Evolutionary conservation across 2,113 vertebrate species (phyloP), one percentile per base, ranked within the genome.

Genomic region (Meleagris gallopavo): DNA sequence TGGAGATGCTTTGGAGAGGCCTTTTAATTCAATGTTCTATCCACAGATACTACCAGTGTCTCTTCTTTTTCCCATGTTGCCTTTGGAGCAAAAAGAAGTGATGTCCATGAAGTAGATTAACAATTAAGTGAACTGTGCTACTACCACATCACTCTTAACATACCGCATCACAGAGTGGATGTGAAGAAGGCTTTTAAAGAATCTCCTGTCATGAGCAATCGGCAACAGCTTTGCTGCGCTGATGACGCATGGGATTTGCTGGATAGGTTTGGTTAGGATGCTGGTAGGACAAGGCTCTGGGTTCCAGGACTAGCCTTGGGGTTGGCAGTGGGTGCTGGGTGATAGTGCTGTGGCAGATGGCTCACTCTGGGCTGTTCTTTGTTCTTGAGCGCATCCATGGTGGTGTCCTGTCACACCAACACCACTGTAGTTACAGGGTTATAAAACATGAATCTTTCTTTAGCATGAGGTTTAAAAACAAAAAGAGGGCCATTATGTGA

Each of bases 81-180:
- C 21, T 40, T 9, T 8, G 43, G 12, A 65, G 16, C 17, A 20
- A 27, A 52, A 34, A 41, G 72, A 80, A 43, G 22, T 4, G 30
- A 15, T n/a, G 34, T 10, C 1, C 0, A 0, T 79, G 4, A 65
- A 65, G 15, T 57, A 24, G 29, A 38, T 80, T 91, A 72, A 57
- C 11, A 46, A 86, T 1, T 30, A 24, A 66, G 2, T 83, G 41
- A 45, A 54, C 11, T n/a, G 3, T 24, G 7, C 45, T 64, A 43
- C 22, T 30, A 8, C 36, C 45, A 5, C 41, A 0, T 38, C 18
- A 22, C 10, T 50, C 22, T 55, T 29, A 29, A 22, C 29, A 32
- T 3, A 2, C n/a, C 0, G 0, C 30, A 19, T 7, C 30, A 65
- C 29, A 14, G 32, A 85, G 43, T 5, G 20, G 4, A 1, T 25